A percentile compares a stretch with the other conserved stretches of the same genome.
These are phyloP conservation scores for Branchinecta lindahli DNA, from an alignment of 1,140 invertebrate species.

Conservation along the genomic window DNA sequence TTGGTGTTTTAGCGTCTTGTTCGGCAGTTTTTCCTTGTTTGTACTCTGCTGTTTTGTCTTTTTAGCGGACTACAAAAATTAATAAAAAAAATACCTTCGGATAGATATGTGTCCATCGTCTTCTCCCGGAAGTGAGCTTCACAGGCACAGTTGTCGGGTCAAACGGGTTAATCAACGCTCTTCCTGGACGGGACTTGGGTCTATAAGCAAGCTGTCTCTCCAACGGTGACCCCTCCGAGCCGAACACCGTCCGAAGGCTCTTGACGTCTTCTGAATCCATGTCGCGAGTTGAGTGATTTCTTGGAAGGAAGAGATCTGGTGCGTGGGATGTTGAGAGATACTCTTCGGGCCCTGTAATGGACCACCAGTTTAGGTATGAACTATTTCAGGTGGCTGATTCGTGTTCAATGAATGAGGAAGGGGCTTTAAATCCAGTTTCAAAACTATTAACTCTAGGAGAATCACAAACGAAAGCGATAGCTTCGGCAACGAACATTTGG, in stretches of 20 bases:
- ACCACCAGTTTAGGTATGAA: not conserved
- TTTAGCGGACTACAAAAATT: too few species aligned
- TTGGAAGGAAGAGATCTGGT: not conserved
- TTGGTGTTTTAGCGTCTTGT: too few species aligned
- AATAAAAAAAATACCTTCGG: slow-evolving; percentile 47
- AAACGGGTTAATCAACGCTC: slow-evolving; percentile 87
- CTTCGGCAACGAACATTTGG: too few species aligned
- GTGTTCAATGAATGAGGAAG: too few species aligned
- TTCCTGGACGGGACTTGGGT: slow-evolving; percentile 34
- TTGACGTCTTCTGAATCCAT: not conserved
- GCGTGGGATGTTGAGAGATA: slow-evolving; percentile 2
- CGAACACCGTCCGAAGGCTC: not conserved
- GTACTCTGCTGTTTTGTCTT: too few species aligned
- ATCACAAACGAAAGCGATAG: too few species aligned
- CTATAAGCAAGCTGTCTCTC: slow-evolving; percentile 6
- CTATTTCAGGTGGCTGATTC: too few species aligned
- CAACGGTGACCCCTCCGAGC: not conserved
- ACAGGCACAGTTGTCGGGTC: slow-evolving; percentile 92
- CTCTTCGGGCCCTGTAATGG: not conserved
- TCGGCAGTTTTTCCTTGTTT: too few species aligned
- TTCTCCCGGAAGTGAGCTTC: slow-evolving; percentile 85
- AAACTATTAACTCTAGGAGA: too few species aligned
- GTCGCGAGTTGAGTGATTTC: not conserved
- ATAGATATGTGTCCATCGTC: slow-evolving; percentile 97
- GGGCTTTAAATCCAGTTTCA: too few species aligned